Evolutionary conservation across 2,113 vertebrate species (phyloP), one percentile per base, ranked within the genome.

Genomic region (Ascaphus truei): DNA sequence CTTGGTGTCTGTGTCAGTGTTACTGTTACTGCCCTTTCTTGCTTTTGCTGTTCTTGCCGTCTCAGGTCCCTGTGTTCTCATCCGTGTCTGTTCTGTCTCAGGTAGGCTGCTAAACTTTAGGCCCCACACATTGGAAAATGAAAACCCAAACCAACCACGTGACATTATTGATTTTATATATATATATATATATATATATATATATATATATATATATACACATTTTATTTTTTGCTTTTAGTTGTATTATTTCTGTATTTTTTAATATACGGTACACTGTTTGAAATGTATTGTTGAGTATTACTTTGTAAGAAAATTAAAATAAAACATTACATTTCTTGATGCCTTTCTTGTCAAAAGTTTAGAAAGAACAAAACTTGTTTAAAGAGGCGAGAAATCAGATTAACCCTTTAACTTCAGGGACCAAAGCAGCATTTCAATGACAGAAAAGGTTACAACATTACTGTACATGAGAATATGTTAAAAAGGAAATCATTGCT

Each of bases 231-330:
- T 71, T 51, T 30, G 29, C 47, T 61, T 90, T 91, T 85, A 89
- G 89, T 92, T 90, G 88, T 90, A 88, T 89, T 56, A 87, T 86
- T 89, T 81, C 80, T 89, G 88, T 87, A 85, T 85, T 87, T 89
- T 80, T 86, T 87, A 84, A 89, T 91, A 87, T 89, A 79, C 87
- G 85, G 90, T 91, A 89, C 90, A 85, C 90, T 92, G 91, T 92
- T 89, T 84, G 86, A 89, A 88, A 89, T 89, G 90, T 91, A 87
- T 89, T 90, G 89, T 91, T 90, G 86, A 89, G 88, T 92, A 92
- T 91, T 91, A 84, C 86, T 91, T 92, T 92, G 90, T 92, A 91
- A 64, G 67, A 71, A 71, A 71, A 71, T 71, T 43, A 71, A 30
- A 71, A 71, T 61, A 71, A 71, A 71, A 71, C 50, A 20, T 71